Evolutionary conservation across 2,888 invertebrate species (phyloP).

Genomic region (Sarcophaga caerulescens): DNA sequence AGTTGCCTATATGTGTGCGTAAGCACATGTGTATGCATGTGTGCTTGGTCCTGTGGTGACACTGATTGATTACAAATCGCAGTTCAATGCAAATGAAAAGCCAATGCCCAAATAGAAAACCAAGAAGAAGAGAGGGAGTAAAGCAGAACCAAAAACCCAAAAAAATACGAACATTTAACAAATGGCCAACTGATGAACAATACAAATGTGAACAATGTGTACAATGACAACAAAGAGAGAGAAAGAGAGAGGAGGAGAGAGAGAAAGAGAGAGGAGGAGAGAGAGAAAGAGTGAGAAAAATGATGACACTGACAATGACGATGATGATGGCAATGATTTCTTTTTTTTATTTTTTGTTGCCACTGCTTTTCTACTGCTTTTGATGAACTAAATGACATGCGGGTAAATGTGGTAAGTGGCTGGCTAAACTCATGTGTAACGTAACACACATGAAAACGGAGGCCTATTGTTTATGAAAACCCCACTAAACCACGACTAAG

Average conservation of each 20-base stretch:
- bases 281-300: neutral
- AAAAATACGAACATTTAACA: constrained; percentile 50
- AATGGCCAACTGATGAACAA: constrained; percentile 56
- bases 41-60: constrained; percentile 75
- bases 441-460: constrained; percentile 28
- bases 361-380: neutral
- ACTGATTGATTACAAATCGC: constrained; percentile 80
- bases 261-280: too few species aligned
- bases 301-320: constrained; percentile 32
- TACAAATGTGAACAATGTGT: neutral
- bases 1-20: constrained; percentile 7
- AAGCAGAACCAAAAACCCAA: constrained; percentile 30
- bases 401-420: constrained; percentile 49
- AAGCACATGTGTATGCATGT: neutral
- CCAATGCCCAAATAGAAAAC: constrained; percentile 37
- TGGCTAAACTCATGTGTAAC: neutral
- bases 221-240: neutral
- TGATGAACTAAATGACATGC: constrained; percentile 38
- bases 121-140: constrained; percentile 4
- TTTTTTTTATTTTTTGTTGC: too few species aligned
- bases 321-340: constrained; percentile 7
- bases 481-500: neutral
- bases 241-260: too few species aligned
- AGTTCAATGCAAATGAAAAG: constrained; percentile 77
- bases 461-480: constrained; percentile 49